These are phyloP conservation scores for Sphenopsis melanotis DNA, from an alignment of 2,797 vertebrate genomes.

Conservation along the genomic window DNA sequence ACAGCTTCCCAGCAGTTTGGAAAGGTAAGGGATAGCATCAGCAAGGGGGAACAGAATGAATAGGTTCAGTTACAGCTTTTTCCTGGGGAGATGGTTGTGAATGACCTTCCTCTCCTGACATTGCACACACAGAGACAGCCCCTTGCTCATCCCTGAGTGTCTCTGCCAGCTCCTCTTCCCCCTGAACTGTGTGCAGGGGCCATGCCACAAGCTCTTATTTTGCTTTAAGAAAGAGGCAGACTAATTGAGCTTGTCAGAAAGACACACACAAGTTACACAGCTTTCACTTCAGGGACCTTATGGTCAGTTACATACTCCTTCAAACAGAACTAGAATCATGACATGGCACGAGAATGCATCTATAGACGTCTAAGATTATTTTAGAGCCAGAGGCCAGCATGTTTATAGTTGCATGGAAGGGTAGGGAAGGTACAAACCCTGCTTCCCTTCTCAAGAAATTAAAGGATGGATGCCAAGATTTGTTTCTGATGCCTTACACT, in stretches of 20 bases:
- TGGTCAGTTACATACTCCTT: neutral
- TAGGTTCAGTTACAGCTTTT: neutral
- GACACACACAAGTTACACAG: neutral
- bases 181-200: neutral
- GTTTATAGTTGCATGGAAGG: neutral
- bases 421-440: neutral
- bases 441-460: neutral
- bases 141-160: accelerated
- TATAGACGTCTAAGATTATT: neutral
- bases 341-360: neutral
- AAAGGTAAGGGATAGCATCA: neutral
- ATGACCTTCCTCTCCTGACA: neutral
- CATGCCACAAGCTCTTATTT: neutral
- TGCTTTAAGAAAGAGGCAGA: neutral
- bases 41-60: neutral
- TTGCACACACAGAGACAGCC: neutral
- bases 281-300: neutral
- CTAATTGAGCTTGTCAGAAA: neutral
- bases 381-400: neutral
- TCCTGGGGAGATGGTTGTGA: neutral
- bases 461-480: neutral
- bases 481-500: neutral
- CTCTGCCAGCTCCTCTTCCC: neutral
- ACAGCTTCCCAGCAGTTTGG: neutral
- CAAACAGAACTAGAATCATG: neutral